Evolutionary conservation across 1,140 invertebrate species (phyloP).

Genomic region (Formica selysi): DNA sequence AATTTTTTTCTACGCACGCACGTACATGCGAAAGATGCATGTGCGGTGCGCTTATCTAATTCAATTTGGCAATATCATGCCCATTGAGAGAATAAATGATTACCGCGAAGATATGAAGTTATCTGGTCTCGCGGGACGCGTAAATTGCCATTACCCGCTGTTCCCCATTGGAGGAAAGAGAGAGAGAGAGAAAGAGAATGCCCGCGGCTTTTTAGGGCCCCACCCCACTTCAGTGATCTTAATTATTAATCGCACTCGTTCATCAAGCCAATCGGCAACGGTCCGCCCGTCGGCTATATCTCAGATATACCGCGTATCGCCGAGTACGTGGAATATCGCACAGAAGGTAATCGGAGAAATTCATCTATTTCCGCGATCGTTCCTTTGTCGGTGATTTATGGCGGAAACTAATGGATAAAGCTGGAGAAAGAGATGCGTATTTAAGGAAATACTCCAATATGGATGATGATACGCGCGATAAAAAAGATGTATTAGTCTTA

Average conservation of each 20-base stretch:
- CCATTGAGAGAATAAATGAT: slow-evolving; percentile 86
- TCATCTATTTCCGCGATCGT: slow-evolving; percentile 46
- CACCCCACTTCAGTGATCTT: slow-evolving; percentile 75
- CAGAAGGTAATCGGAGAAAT: slow-evolving; percentile 43
- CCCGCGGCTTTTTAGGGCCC: slow-evolving; percentile 78
- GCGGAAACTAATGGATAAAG: slow-evolving; percentile 15
- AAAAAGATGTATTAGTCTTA: slow-evolving; percentile 30
- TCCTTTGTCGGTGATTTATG: slow-evolving; percentile 49
- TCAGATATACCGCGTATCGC: slow-evolving; percentile 48
- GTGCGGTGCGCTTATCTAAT: slow-evolving; percentile 84
- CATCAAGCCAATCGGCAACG: slow-evolving; percentile 71
- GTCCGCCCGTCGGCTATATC: slow-evolving; percentile 59
- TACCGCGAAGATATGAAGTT: slow-evolving; percentile 85
- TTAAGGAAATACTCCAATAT: slow-evolving; percentile 30
- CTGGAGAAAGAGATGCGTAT: slow-evolving; percentile 18
- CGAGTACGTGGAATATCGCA: slow-evolving; percentile 56
- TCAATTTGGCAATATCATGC: slow-evolving; percentile 86
- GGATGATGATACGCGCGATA: slow-evolving; percentile 1
- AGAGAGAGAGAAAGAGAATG: slow-evolving; percentile 48
- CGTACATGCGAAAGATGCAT: slow-evolving; percentile 78
- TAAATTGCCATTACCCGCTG: slow-evolving; percentile 86
- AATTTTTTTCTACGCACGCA: slow-evolving; percentile 63
- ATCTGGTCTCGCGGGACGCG: slow-evolving; percentile 85
- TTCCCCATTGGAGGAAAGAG: slow-evolving; percentile 74
- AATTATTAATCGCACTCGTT: slow-evolving; percentile 83